A percentile compares a stretch with the other conserved stretches of the same genome.
Evolutionary conservation across 2,113 vertebrate species (phyloP).

Genomic region (Anolis sagrei): DNA sequence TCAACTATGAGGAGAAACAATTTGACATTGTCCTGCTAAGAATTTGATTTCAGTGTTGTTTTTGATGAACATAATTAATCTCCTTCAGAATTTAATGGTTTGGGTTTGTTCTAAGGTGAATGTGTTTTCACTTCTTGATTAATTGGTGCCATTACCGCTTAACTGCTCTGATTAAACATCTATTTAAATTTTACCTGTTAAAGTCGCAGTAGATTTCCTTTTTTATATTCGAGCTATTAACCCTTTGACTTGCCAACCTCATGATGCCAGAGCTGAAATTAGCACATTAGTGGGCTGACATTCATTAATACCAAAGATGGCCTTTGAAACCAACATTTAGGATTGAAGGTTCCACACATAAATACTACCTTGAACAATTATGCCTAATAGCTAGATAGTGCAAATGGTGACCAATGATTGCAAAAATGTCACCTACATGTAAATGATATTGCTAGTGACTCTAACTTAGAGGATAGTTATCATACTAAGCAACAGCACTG

Average conservation of each 20-base stretch:
- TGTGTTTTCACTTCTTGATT: conserved; percentile 71
- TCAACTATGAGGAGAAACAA: conserved; percentile 21
- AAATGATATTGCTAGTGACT: neutral
- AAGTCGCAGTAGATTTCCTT: conserved; percentile 46
- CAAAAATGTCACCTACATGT: neutral
- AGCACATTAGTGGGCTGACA: conserved; percentile 4
- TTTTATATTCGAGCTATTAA: conserved; percentile 29
- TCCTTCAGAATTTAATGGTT: conserved; percentile 62
- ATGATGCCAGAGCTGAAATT: conserved; percentile 34
- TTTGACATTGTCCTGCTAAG: conserved; percentile 69
- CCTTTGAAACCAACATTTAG: conserved; percentile 12
- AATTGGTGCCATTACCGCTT: conserved; percentile 74
- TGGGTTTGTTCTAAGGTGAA: conserved; percentile 67
- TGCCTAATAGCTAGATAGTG: neutral
- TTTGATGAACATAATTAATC: conserved; percentile 70
- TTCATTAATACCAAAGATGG: conserved; percentile 25
- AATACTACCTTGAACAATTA: neutral
- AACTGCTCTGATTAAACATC: conserved; percentile 66
- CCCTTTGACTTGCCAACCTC: conserved; percentile 40
- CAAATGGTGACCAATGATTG: neutral
- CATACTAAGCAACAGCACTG: neutral
- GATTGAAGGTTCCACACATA: neutral
- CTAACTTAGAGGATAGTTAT: neutral
- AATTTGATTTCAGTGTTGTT: conserved; percentile 56
- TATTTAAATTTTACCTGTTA: conserved; percentile 64